Base-by-base conservation (phyloP, 2,113 vertebrate species). In the Myocastor coypus region DNA sequence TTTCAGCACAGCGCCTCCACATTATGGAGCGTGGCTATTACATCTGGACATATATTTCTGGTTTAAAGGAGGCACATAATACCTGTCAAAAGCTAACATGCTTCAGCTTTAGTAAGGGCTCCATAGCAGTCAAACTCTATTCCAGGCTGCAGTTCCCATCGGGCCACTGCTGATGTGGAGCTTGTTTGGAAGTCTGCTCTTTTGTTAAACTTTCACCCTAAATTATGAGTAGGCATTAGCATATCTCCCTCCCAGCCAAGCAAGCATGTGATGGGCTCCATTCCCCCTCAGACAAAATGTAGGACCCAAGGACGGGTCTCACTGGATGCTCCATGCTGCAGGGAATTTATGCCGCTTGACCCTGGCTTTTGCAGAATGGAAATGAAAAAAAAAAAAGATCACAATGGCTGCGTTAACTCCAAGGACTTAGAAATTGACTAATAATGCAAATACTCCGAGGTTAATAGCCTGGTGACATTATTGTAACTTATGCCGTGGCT, bases 371-470 rank as follows among this genome's bases (percentile, higher is more conserved):
- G 24, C 61, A 97, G 97, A 96, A 96, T 83, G 95, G 96, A 97
- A 83, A 69, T 85, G 46, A 46, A 57, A 78, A 88, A 98, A 71
- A 83, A 57, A 78, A 88, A 98, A 71, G 80, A 95, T 92, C 96
- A 87, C 92, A 87, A 84, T 63, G 84, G 87, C 92, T 26, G 1
- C 81, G 59, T 97, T 97, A 89, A 97, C 71, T 96, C 86, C 86
- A 90, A 97, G 86, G 97, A 94, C 97, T 98, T 98, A 96, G 91
- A 98, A 98, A 98, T 92, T 98, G 98, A 98, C 97, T 98, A 98
- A 98, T 97, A 98, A 98, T 98, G 98, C 97, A 98, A 98, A 98
- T 97, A 96, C 77, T 73, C 97, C 42, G 88, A 97, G 98, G 98
- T 98, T 98, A 98, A 97, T 95, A 98, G 97, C 64, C 95, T 97